phyloP scores from a whole-genome alignment of 2,888 invertebrate species.

The Euspilapteryx auroguttella region DNA sequence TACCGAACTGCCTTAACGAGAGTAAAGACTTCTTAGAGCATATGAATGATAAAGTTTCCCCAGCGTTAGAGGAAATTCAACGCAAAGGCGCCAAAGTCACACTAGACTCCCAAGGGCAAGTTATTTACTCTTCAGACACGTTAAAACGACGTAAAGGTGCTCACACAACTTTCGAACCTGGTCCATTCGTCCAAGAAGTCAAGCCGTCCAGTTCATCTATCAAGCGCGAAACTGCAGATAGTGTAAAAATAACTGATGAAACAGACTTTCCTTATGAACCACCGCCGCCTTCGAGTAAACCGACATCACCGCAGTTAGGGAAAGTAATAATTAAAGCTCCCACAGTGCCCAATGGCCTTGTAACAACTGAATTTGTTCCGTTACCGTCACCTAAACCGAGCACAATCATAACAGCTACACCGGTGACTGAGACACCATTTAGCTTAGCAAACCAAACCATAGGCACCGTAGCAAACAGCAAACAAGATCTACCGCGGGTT shows the following conservation, averaged over 20 bases:
- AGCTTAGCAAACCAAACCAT: background rate
- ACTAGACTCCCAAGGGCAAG: constrained; percentile 83
- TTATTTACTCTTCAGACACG: constrained; percentile 86
- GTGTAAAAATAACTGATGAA: constrained; percentile 40
- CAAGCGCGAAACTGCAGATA: constrained; percentile 37
- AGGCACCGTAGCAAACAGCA: constrained; percentile 16
- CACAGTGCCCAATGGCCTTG: constrained; percentile 33
- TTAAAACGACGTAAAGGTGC: constrained; percentile 77
- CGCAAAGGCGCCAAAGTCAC: constrained; percentile 76
- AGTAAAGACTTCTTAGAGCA: constrained; percentile 45
- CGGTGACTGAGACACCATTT: constrained; percentile 34
- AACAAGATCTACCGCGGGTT: constrained; percentile 36
- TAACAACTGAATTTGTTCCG: constrained; percentile 60
- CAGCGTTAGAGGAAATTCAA: constrained; percentile 40
- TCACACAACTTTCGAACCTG: constrained; percentile 86
- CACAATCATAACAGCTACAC: constrained; percentile 65
- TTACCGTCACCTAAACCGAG: constrained; percentile 60
- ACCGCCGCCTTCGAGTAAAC: constrained; percentile 38
- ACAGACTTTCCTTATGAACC: constrained; percentile 47
- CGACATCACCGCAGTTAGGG: constrained; percentile 66
- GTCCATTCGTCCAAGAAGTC: constrained; percentile 76
- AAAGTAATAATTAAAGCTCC: constrained; percentile 66
- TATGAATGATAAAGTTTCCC: constrained; percentile 25
- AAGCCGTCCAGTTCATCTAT: constrained; percentile 36
- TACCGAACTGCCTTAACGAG: constrained; percentile 60